Evolutionary conservation across 2,888 invertebrate species (phyloP).

Genomic region (Stramonita haemastoma): DNA sequence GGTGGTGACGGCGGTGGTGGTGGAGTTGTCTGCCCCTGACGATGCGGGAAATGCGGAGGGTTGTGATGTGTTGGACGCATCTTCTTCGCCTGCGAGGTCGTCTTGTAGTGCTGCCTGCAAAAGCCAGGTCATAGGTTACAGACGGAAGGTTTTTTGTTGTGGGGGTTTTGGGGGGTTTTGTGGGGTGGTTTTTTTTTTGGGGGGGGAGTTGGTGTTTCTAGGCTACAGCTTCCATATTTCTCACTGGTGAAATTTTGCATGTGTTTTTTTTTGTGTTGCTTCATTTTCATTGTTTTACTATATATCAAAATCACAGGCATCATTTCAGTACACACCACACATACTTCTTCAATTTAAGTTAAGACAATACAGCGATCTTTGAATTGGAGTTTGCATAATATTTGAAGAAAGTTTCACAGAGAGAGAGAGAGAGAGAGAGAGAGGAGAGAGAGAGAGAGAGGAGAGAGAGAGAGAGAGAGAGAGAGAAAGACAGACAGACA

Average conservation of each 20-base stretch:
- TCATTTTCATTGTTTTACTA: not conserved
- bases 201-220: not conserved
- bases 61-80: not conserved
- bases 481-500: not conserved
- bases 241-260: not conserved
- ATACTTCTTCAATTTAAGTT: too few species aligned
- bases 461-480: not conserved
- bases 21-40: not conserved
- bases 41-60: not conserved
- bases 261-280: not conserved
- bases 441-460: not conserved
- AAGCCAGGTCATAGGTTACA: not conserved
- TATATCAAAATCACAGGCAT: not conserved
- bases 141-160: not conserved
- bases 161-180: too few species aligned
- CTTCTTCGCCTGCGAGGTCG: conserved; percentile 39
- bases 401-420: not conserved
- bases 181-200: not conserved
- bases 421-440: not conserved
- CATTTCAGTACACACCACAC: too few species aligned
- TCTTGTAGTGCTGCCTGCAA: conserved; percentile 48
- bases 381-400: not conserved
- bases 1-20: not conserved
- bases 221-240: not conserved
- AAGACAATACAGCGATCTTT: not conserved